Percentiles rank a stretch among this genome's conserved stretches.
Conservation (phyloP, 2,888 invertebrate genomes). For the Polia nebulosa region DNA sequence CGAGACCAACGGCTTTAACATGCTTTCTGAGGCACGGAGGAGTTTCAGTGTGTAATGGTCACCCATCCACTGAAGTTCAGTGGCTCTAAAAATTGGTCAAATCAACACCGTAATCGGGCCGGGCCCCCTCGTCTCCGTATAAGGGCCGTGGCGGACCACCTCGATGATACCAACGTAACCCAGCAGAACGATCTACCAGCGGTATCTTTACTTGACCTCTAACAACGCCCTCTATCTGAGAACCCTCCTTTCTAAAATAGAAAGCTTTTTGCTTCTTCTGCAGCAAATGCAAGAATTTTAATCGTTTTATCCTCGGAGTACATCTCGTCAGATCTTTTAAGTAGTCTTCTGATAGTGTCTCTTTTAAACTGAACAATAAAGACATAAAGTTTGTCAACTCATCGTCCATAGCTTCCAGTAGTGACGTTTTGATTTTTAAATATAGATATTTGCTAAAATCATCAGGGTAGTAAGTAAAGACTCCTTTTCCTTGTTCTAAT, state of each 20-base stretch:
- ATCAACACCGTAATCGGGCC: neutral
- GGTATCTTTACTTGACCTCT: neutral
- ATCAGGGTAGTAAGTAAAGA: neutral
- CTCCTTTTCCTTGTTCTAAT: constrained; percentile 10
- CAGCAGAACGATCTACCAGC: neutral
- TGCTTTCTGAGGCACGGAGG: too few relatives aligned
- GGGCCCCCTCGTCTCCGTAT: too few relatives aligned
- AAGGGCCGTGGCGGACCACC: neutral
- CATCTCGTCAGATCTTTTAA: neutral
- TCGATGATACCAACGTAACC: neutral
- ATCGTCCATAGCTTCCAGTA: neutral
- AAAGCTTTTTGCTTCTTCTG: neutral
- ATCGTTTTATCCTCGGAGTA: neutral
- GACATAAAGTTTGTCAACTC: neutral
- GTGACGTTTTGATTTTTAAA: neutral
- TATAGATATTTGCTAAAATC: constrained; percentile 18
- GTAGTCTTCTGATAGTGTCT: neutral
- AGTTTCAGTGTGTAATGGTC: too few relatives aligned
- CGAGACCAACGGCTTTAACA: too few relatives aligned
- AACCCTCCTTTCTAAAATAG: neutral
- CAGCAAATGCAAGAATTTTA: neutral
- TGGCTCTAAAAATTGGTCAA: too few relatives aligned
- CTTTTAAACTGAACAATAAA: constrained; percentile 10
- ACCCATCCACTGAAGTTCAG: too few relatives aligned
- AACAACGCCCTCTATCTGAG: neutral